A percentile compares a stretch with the other conserved stretches of the same genome.
phyloP scores from a whole-genome alignment of 2,113 vertebrate species.

The Campylomormyrus numenius region DNA sequence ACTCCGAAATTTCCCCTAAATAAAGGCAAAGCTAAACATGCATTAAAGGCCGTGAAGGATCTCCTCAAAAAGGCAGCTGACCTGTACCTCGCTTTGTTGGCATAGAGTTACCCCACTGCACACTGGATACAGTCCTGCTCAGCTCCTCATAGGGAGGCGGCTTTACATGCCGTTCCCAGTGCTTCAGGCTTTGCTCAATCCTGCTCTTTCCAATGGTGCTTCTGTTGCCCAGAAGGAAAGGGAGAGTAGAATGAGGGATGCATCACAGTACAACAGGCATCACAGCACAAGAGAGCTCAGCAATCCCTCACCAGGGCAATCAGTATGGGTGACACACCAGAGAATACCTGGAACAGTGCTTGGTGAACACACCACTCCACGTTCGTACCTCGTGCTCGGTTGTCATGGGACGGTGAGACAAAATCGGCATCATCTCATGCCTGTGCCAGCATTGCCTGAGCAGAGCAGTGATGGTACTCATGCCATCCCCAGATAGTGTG shows the following conservation, averaged over 20 bases:
- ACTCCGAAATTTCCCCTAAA: constrained; percentile 17
- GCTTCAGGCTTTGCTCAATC: neutral
- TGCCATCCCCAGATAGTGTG: neutral
- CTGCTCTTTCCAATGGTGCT: neutral
- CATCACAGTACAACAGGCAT: neutral
- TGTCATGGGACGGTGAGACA: neutral
- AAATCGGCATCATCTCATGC: neutral
- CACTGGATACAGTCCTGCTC: neutral
- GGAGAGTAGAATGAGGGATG: neutral
- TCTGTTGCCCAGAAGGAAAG: neutral
- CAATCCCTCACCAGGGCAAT: neutral
- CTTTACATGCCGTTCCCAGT: neutral
- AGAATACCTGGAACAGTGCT: neutral
- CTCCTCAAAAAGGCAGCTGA: neutral
- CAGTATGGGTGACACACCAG: neutral
- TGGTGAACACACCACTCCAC: neutral
- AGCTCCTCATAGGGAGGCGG: neutral
- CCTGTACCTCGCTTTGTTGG: neutral
- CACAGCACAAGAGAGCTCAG: neutral
- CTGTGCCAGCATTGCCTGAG: neutral
- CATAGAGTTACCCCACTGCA: neutral
- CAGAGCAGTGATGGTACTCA: neutral
- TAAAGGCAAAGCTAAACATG: constrained; percentile 9
- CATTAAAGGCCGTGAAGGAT: neutral
- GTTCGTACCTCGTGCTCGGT: neutral